phyloP scores from a whole-genome alignment of 1,140 invertebrate species.

The Brachionus manjavacas region DNA sequence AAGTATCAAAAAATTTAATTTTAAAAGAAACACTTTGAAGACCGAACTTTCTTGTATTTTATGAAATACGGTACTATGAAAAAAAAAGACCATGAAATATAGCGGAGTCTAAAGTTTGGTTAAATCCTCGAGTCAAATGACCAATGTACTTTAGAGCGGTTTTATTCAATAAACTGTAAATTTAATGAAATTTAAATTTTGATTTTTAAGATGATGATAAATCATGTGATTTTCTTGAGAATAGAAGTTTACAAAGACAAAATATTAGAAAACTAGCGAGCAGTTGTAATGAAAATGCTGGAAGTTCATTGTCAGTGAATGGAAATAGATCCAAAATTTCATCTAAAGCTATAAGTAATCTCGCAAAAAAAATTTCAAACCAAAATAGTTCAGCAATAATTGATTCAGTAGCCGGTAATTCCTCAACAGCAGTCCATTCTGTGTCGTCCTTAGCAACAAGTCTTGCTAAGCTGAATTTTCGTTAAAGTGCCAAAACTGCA shows the following conservation, averaged over 20 bases:
- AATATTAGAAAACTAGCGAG: background rate
- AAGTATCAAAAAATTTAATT: too few species aligned
- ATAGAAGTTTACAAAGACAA: background rate
- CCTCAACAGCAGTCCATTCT: background rate
- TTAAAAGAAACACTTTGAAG: too few species aligned
- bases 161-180: too few species aligned
- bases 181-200: too few species aligned
- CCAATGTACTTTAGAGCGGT: too few species aligned
- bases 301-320: background rate
- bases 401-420: background rate
- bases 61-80: too few species aligned
- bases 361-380: slow-evolving; percentile 12
- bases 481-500: background rate
- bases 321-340: background rate
- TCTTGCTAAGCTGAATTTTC: background rate
- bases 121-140: too few species aligned
- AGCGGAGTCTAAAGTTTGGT: too few species aligned
- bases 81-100: too few species aligned
- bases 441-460: slow-evolving; percentile 28
- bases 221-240: background rate
- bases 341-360: background rate
- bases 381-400: slow-evolving; percentile 12
- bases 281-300: background rate
- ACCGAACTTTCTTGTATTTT: too few species aligned
- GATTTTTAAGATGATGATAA: background rate